Base-by-base conservation (phyloP, 2,113 vertebrate genomes). In the Paracanthobrama guichenoti region DNA sequence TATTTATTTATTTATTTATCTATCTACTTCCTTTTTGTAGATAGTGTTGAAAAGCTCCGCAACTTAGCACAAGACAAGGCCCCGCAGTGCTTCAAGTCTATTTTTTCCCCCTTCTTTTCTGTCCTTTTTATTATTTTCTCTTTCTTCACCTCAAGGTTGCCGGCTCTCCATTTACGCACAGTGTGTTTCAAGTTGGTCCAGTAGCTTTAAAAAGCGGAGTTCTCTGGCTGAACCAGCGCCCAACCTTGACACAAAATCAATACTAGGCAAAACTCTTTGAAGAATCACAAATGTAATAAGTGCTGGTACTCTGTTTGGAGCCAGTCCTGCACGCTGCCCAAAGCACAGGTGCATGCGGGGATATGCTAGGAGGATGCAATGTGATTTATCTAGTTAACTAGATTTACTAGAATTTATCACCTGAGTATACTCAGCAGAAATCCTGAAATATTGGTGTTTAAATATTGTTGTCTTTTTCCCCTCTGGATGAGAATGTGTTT, bases 171-270 rank as follows among this genome's bases (percentile, higher is more conserved):
- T 92, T 90, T 90, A 92, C 90, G 90, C 93, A 91, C 91, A 89
- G 91, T 91, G 83, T 88, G 90, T 88, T 94, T 93, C 90, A 89
- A 93, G 93, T 93, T 91, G 89, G 92, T 93, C 91, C 91, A 92
- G 93, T 93, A 92, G 93, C 93, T 93, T 93, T 94, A 92, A 93
- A 94, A 94, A 94, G 92, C 94, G 79, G 87, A 92, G 90, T 92
- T 93, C 93, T 94, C 93, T 92, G 92, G 91, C 92, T 94, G 93
- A 94, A 93, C 93, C 92, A 93, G 93, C 91, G 90, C 92, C 92
- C 92, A 93, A 94, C 94, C 94, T 94, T 94, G 94, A 94, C 94
- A 95, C 92, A 93, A 94, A 95, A 95, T 95, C 94, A 94, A 95
- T 95, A 94, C 91, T 90, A 94, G 93, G 93, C 94, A 93, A 95